These are phyloP conservation scores for Ceratina calcarata DNA, from an alignment of 1,140 invertebrate genomes.

Conservation along the genomic window DNA sequence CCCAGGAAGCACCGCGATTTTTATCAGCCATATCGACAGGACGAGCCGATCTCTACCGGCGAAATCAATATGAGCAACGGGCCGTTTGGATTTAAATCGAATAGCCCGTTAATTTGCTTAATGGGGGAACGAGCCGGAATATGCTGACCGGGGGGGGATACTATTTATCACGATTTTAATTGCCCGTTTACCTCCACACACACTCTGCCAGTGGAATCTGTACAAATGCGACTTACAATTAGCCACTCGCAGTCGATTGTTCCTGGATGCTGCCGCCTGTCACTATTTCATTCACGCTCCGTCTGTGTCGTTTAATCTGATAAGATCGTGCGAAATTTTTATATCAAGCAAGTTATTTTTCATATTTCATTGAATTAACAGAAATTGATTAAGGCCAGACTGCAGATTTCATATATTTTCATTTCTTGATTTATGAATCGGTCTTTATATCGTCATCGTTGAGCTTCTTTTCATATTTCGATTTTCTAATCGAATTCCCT, in stretches of 20 bases:
- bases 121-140: slow-evolving; percentile 11
- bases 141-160: slow-evolving; percentile 18
- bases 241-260: background rate
- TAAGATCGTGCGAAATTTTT: no score
- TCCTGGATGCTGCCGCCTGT: no score
- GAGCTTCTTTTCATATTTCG: no score
- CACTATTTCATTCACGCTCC: no score
- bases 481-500: no score
- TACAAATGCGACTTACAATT: slow-evolving; percentile 22
- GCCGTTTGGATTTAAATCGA: slow-evolving; percentile 35
- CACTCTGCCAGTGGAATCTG: background rate
- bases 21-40: slow-evolving; percentile 41
- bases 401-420: background rate
- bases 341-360: no score
- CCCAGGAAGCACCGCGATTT: slow-evolving; percentile 30
- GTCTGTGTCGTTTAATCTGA: no score
- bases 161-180: slow-evolving; percentile 50
- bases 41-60: background rate
- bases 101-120: slow-evolving; percentile 37
- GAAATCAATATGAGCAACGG: slow-evolving; percentile 46
- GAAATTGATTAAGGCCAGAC: no score
- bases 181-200: slow-evolving; percentile 19
- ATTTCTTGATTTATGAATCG: background rate
- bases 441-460: background rate
- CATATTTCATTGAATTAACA: no score